These are phyloP conservation scores for Oriolus oriolus DNA, from an alignment of 2,113 vertebrate species.

Conservation along the genomic window DNA sequence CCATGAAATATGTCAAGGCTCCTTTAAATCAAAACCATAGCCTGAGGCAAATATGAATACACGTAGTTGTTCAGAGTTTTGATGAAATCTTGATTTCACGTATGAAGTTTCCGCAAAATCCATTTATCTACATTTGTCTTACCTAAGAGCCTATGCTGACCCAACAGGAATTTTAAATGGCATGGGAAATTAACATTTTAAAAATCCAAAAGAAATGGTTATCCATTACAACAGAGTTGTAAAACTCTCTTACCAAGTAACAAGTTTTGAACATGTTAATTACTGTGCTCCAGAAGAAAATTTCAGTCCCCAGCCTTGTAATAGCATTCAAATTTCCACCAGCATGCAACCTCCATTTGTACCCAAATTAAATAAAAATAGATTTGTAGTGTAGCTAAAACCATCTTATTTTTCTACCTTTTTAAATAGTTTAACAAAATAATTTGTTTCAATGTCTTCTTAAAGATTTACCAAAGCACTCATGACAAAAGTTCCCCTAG, in stretches of 20 bases:
- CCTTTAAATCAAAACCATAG: neutral
- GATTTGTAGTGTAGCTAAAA: neutral
- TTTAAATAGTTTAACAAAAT: neutral
- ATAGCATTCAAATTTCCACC: neutral
- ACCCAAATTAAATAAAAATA: neutral
- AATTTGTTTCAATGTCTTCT: neutral
- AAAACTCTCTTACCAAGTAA: neutral
- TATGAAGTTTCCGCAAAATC: neutral
- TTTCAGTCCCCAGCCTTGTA: neutral
- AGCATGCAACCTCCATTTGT: neutral
- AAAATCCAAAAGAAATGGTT: neutral
- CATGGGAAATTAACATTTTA: neutral
- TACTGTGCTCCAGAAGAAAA: neutral
- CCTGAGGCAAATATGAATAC: neutral
- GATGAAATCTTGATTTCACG: neutral
- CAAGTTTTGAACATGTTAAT: neutral
- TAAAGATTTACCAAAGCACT: neutral
- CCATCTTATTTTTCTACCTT: neutral
- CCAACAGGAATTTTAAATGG: neutral
- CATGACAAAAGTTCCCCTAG: neutral
- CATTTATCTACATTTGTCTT: neutral
- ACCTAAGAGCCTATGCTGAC: neutral
- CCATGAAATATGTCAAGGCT: neutral
- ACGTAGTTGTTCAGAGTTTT: neutral
- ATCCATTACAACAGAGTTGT: neutral